These are phyloP conservation scores for Zonitis immaculata DNA, from an alignment of 2,888 invertebrate species.

Conservation along the genomic window DNA sequence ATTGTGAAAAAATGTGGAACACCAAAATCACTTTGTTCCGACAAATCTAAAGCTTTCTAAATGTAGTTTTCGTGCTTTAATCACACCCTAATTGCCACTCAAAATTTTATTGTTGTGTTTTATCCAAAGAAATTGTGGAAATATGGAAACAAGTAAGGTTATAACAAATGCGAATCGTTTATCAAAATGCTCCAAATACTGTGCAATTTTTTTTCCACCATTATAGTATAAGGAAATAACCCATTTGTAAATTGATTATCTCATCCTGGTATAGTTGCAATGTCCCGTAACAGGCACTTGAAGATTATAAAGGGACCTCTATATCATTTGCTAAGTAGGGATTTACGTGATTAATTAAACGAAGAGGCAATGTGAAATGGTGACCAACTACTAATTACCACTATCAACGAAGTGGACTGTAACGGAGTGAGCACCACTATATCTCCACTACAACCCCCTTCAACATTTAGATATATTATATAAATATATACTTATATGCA, in stretches of 20 bases:
- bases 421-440: slow-evolving; percentile 11
- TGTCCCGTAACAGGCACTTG: slow-evolving; percentile 4
- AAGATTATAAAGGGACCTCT: slow-evolving; percentile 22
- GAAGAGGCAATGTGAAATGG: slow-evolving; percentile 23
- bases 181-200: too few species aligned
- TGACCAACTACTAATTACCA: slow-evolving; percentile 28
- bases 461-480: not conserved
- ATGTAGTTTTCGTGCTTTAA: too few species aligned
- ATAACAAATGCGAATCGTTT: too few species aligned
- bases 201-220: not conserved
- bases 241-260: slow-evolving; percentile 2
- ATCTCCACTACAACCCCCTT: slow-evolving; percentile 5
- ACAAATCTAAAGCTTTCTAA: too few species aligned
- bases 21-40: too few species aligned
- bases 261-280: slow-evolving; percentile 6
- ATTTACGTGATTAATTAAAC: slow-evolving; percentile 28
- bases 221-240: not conserved
- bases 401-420: slow-evolving; percentile 23
- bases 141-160: too few species aligned
- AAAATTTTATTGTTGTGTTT: too few species aligned
- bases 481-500: not conserved
- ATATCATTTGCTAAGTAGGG: slow-evolving; percentile 21
- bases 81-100: too few species aligned
- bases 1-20: too few species aligned
- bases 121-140: too few species aligned